Evolutionary conservation across 2,888 invertebrate genomes (phyloP).

Genomic region (Chrysodeixis includens): DNA sequence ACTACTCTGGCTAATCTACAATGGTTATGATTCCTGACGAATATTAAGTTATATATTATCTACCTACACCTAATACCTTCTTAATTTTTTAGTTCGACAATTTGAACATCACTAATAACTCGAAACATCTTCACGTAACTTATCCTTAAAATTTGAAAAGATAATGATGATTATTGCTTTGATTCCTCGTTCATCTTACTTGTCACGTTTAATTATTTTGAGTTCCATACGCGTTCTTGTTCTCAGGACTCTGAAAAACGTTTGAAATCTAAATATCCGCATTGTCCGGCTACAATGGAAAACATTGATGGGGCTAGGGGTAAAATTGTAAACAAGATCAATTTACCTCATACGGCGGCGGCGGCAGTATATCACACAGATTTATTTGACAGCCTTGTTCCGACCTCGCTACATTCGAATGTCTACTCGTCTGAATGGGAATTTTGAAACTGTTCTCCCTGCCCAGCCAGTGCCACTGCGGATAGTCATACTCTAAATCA

Average conservation of each 20-base stretch:
- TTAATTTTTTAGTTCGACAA: slow-evolving; percentile 47
- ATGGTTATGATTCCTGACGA: slow-evolving; percentile 60
- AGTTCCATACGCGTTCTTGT: slow-evolving; percentile 71
- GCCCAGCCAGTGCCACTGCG: slow-evolving; percentile 87
- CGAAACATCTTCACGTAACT: slow-evolving; percentile 38
- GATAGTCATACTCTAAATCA: slow-evolving; percentile 88
- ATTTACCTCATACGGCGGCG: slow-evolving; percentile 90
- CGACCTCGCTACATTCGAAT: slow-evolving; percentile 85
- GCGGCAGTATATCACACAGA: slow-evolving; percentile 91
- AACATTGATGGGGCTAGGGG: slow-evolving; percentile 59
- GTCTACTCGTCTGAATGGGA: slow-evolving; percentile 84
- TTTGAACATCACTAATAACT: slow-evolving; percentile 53
- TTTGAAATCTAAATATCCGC: slow-evolving; percentile 57
- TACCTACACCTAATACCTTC: slow-evolving; percentile 58
- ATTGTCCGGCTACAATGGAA: slow-evolving; percentile 62
- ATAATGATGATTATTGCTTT: slow-evolving; percentile 61
- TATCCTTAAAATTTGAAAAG: slow-evolving; percentile 54
- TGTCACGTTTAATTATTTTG: slow-evolving; percentile 55
- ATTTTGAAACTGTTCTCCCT: slow-evolving; percentile 88
- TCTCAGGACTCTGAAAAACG: slow-evolving; percentile 83
- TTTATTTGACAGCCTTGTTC: slow-evolving; percentile 89
- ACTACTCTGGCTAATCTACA: slow-evolving; percentile 72
- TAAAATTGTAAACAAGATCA: slow-evolving; percentile 77
- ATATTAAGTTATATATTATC: slow-evolving; percentile 57
- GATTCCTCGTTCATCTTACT: slow-evolving; percentile 38